These are phyloP conservation scores for Melipona bicolor DNA, from an alignment of 2,888 invertebrate genomes.

Conservation along the genomic window DNA sequence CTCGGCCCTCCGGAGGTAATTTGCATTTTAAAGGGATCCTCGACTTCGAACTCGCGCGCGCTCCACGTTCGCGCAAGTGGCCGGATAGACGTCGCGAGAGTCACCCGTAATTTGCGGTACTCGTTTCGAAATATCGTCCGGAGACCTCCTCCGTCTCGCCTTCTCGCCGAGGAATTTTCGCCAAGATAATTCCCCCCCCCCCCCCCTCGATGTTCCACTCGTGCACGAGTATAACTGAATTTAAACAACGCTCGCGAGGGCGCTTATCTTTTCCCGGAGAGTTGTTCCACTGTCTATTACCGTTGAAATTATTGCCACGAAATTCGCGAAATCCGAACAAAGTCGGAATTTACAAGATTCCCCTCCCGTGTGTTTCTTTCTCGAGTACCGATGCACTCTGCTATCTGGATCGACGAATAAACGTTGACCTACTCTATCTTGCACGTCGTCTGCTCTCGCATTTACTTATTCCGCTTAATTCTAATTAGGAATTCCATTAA, in stretches of 20 bases:
- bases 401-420: neutral
- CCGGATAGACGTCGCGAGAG: conserved; percentile 67
- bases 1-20: conserved; percentile 53
- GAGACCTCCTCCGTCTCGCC: neutral
- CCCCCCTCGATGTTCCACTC: no score
- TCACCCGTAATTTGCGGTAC: conserved; percentile 59
- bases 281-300: neutral
- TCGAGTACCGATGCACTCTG: neutral
- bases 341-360: neutral
- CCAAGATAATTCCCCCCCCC: neutral
- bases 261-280: neutral
- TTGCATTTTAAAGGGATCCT: conserved; percentile 70
- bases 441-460: neutral
- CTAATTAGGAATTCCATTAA: conserved; percentile 16
- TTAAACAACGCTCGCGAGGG: neutral
- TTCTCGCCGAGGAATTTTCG: neutral
- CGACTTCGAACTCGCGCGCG: neutral
- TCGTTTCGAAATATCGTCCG: conserved; percentile 57
- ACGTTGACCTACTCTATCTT: conserved; percentile 11
- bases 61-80: conserved; percentile 45
- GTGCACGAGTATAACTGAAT: neutral
- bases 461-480: conserved; percentile 4
- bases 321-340: neutral
- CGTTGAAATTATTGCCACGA: neutral
- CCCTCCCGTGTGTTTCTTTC: neutral